These are phyloP conservation scores for Drosophila histrio DNA, from an alignment of 2,888 invertebrate species.

Conservation along the genomic window DNA sequence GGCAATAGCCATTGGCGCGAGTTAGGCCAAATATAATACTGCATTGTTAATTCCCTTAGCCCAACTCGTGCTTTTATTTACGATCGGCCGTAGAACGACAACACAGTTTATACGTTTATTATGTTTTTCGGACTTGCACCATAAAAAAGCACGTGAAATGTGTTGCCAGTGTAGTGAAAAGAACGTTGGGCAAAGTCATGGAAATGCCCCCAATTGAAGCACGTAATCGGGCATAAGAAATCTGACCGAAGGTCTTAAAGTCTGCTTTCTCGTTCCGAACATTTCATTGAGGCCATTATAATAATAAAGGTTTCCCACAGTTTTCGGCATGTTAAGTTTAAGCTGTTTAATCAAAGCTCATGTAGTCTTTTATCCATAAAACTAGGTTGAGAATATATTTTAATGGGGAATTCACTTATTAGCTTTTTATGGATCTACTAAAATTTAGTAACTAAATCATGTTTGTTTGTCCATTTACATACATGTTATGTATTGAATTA, in stretches of 20 bases:
- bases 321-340: constrained; percentile 1
- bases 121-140: not conserved
- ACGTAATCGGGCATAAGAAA: constrained; percentile 39
- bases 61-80: constrained; percentile 61
- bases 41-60: constrained; percentile 39
- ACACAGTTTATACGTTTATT: constrained; percentile 67
- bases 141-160: constrained; percentile 63
- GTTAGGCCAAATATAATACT: constrained; percentile 34
- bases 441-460: too few species aligned
- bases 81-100: constrained; percentile 25
- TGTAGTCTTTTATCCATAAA: not conserved
- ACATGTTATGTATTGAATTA: too few species aligned
- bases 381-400: not conserved
- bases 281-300: constrained; percentile 42
- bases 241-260: constrained; percentile 6
- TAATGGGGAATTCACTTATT: too few species aligned
- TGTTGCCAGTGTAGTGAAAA: constrained; percentile 8
- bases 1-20: constrained; percentile 11
- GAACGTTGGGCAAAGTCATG: constrained; percentile 7
- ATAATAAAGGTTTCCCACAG: constrained; percentile 8
- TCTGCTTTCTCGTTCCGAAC: not conserved
- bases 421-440: too few species aligned
- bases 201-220: constrained; percentile 15
- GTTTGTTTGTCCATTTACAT: too few species aligned
- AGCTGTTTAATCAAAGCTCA: constrained; percentile 1